Evolutionary conservation across 2,113 vertebrate species (phyloP), one percentile per base, ranked within the genome.

Genomic region (Cichladusa arquata): DNA sequence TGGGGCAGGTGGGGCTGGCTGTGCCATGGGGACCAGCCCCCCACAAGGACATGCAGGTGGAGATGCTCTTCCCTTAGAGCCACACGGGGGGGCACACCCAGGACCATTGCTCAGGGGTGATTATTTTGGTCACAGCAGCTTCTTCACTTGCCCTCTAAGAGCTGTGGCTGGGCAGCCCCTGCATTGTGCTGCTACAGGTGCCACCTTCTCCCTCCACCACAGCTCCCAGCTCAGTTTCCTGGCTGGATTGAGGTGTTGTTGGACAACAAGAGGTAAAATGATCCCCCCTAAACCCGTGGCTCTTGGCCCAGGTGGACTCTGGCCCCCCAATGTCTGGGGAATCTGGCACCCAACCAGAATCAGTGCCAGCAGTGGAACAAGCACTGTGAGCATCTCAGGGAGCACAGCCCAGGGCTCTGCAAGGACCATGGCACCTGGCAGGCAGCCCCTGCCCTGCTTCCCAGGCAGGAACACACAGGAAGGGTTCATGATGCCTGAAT

Each of bases 371-470:
- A 47, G 6, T 7, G 17, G 40, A 47, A 19, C n/a, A 64, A 77
- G 24, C 31, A 24, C 23, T 1, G 0, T 10, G 29, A 69, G 10
- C 2, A 6, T 5, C 47, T 47, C 14, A 0, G 47, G n/a, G n/a
- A n/a, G 18, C 34, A 42, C 58, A 78, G 44, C 51, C 42, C 8
- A 26, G 36, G 42, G 31, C 7, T 78, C 51, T 51, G n/a, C 17
- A 8, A 26, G 23, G 73, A 11, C 19, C 0, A 0, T 40, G 61
- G 48, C 40, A 42, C 40, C 40, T 42, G 40, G 40, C 40, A 42
- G 40, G 40, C 40, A 42, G 29, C 19, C 29, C 12, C 23, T 16
- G 34, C 24, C n/a, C 81, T 56, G 29, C 31, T 16, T 16, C 11
- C 20, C 33, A 15, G 51, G 53, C 56, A 64, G 11, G 25, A 19